Base-by-base conservation (phyloP, 2,113 vertebrate species). In the Salvelinus namaycush region DNA sequence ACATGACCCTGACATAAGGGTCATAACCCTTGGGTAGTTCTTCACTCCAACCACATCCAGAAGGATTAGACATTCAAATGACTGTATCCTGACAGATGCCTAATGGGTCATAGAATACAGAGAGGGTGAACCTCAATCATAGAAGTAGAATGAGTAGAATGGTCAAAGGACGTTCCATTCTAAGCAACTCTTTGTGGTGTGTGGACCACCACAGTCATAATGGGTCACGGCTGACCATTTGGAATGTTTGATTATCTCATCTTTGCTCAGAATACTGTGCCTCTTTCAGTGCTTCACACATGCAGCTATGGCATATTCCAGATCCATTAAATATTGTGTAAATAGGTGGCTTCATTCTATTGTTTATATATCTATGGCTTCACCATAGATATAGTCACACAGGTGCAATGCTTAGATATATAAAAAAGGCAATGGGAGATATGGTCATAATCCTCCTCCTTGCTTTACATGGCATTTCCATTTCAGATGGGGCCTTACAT, bases 381-480 rank as follows among this genome's bases (percentile, higher is more conserved):
- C 26, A 24, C n/a, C 8, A 64, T 64, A 22, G 9, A n/a, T 62
- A 9, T 22, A 62, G 20, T 62, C 18, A n/a, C 59, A n/a, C 68
- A 70, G 34, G 31, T 70, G 20, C 68, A 69, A 39, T 69, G 18
- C 44, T 4, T 49, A 70, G 68, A 82, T 76, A 75, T 85, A 72
- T 83, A 72, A 73, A 72, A 85, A 77, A 9, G 31, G 69, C 51
- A 44, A 51, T 71, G 81, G 81, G 77, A 78, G 64, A 77, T 88
- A 91, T 80, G 89, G 86, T 88, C 76, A 86, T 76, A 87, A 83
- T 86, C 80, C 75, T 85, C 86, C 78, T 86, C 80, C 86, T 85
- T 49, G 74, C 80, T 94, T 94, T 94, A 87, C 92, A 92, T 94
- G 74, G 74, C 49, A 93, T 94, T 94, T 93, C 81, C 87, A 92